Evolutionary conservation across 2,888 invertebrate species (phyloP).

Genomic region (Rotaria magnacalcarata): DNA sequence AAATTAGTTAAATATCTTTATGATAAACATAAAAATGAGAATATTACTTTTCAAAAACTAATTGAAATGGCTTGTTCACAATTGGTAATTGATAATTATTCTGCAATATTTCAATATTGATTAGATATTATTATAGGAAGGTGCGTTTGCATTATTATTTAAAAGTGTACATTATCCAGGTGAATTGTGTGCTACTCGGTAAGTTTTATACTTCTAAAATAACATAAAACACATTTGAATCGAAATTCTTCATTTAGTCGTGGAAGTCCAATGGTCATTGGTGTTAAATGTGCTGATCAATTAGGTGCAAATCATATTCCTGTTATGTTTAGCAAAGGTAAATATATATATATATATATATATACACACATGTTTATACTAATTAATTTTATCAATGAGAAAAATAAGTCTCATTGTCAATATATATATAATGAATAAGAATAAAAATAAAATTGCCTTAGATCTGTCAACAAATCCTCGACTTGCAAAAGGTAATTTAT

Average conservation of each 20-base stretch:
- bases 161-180: conserved; percentile 93
- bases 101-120: no score
- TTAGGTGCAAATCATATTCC: conserved; percentile 95
- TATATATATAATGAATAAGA: background rate
- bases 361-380: background rate
- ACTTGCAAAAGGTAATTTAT: background rate
- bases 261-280: conserved; percentile 91
- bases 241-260: conserved; percentile 60
- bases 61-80: conserved; percentile 94
- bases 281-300: conserved; percentile 87
- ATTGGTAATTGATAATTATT: conserved; percentile 60
- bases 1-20: conserved; percentile 90
- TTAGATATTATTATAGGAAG: conserved; percentile 65
- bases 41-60: conserved; percentile 78
- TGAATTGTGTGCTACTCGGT: conserved; percentile 75
- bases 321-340: conserved; percentile 90
- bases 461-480: background rate
- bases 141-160: conserved; percentile 94
- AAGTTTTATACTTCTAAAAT: background rate
- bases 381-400: background rate
- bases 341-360: background rate
- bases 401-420: background rate
- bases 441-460: background rate
- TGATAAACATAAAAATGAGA: conserved; percentile 70
- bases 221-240: no score